Evolutionary conservation across 1,140 invertebrate species (phyloP).

Genomic region (Drosophila guanche): DNA sequence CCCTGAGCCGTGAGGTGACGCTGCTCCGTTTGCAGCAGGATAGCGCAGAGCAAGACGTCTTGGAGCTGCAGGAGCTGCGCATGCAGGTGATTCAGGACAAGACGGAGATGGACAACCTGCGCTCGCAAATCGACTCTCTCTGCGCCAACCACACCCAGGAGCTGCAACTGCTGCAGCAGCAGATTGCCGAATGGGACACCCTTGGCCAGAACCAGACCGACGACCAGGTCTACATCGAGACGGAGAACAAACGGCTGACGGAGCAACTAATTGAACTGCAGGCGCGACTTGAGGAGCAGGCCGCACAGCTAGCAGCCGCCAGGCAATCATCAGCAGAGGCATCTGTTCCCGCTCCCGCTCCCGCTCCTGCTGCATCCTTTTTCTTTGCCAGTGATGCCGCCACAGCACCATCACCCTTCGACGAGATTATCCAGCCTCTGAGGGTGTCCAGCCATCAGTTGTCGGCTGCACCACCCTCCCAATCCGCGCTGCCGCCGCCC

Average conservation of each 20-base stretch:
- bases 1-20: constrained; percentile 68
- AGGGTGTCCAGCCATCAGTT: constrained; percentile 15
- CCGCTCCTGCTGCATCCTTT: constrained; percentile 46
- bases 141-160: constrained; percentile 76
- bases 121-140: constrained; percentile 68
- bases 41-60: constrained; percentile 72
- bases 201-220: constrained; percentile 81
- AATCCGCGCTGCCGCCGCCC: constrained; percentile 17
- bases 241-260: constrained; percentile 78
- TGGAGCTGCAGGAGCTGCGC: constrained; percentile 77
- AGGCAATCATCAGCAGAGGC: constrained; percentile 4
- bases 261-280: constrained; percentile 75
- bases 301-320: constrained; percentile 29
- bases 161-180: constrained; percentile 65
- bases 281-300: constrained; percentile 68
- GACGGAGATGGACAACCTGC: constrained; percentile 80
- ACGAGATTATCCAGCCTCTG: constrained; percentile 66
- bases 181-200: constrained; percentile 76
- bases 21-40: constrained; percentile 78
- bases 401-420: constrained; percentile 66
- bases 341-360: neutral
- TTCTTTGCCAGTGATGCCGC: constrained; percentile 66
- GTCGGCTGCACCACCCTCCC: constrained; percentile 17
- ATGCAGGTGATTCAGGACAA: constrained; percentile 81
- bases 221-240: constrained; percentile 80